These are phyloP conservation scores for Conchocele bisecta DNA, from an alignment of 2,888 invertebrate genomes.

Conservation along the genomic window DNA sequence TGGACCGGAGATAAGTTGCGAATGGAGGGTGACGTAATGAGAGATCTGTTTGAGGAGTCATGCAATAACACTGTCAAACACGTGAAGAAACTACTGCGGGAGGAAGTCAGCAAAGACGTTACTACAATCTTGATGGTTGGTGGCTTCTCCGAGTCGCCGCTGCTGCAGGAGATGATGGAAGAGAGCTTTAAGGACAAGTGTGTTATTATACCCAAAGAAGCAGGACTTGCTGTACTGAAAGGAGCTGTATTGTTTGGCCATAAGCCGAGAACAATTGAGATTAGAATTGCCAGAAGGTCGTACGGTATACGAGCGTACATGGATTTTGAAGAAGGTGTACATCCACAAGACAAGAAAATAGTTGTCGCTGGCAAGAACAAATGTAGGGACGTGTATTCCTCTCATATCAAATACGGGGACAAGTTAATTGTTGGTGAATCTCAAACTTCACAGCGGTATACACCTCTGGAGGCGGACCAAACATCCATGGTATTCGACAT, in stretches of 20 bases:
- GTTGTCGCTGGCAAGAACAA: slow-evolving; percentile 39
- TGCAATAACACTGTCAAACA: slow-evolving; percentile 50
- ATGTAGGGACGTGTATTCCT: slow-evolving; percentile 59
- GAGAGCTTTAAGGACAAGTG: slow-evolving; percentile 42
- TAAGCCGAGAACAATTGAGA: slow-evolving; percentile 50
- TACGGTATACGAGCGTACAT: slow-evolving; percentile 55
- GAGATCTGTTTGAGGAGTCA: slow-evolving; percentile 44
- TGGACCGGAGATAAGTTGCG: slow-evolving; percentile 53
- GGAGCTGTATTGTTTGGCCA: slow-evolving; percentile 65
- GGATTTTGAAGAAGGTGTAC: slow-evolving; percentile 47
- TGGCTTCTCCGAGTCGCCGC: slow-evolving; percentile 61
- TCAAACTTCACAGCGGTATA: slow-evolving; percentile 49
- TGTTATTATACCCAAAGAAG: slow-evolving; percentile 61
- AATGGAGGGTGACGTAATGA: slow-evolving; percentile 48
- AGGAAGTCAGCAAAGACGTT: slow-evolving; percentile 44
- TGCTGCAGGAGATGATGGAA: slow-evolving; percentile 55
- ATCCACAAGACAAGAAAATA: slow-evolving; percentile 46
- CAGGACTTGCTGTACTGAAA: slow-evolving; percentile 64
- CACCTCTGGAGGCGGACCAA: slow-evolving; percentile 50
- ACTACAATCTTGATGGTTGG: slow-evolving; percentile 59
- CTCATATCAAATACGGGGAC: slow-evolving; percentile 56
- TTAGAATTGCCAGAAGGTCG: slow-evolving; percentile 56
- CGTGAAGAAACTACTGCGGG: slow-evolving; percentile 39
- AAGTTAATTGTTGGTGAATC: slow-evolving; percentile 49
- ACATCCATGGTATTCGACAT: slow-evolving; percentile 50